These are phyloP conservation scores for Saccopteryx bilineata DNA, from an alignment of 2,113 vertebrate genomes.

Conservation along the genomic window DNA sequence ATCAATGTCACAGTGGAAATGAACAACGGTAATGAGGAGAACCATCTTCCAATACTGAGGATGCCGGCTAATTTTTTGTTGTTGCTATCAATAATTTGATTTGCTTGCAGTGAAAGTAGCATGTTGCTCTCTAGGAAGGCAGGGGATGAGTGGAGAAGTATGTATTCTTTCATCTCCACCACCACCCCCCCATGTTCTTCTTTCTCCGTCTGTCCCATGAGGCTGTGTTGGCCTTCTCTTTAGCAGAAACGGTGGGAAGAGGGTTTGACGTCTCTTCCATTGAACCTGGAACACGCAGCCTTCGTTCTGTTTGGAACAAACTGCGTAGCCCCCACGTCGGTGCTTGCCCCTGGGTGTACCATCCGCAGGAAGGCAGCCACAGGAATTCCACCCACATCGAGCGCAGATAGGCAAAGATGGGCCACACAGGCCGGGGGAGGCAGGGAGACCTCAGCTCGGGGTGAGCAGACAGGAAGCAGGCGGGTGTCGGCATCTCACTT, in stretches of 20 bases:
- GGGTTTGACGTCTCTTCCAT: not conserved
- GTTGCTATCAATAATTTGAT: not conserved
- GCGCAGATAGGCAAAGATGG: not conserved
- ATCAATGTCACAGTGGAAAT: not conserved
- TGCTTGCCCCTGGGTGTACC: not conserved
- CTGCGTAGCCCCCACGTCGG: not conserved
- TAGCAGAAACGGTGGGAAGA: not conserved
- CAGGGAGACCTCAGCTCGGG: not conserved
- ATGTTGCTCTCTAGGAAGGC: not conserved
- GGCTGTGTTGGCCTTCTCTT: constrained; percentile 27
- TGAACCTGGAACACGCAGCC: not conserved
- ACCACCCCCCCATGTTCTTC: not conserved
- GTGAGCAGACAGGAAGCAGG: constrained; percentile 8
- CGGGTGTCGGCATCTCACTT: not conserved
- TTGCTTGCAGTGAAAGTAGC: not conserved
- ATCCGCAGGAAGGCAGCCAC: not conserved
- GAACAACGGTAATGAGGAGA: not conserved
- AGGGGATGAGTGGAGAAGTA: not conserved
- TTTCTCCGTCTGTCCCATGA: not conserved
- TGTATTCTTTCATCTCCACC: not conserved
- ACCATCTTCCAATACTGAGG: not conserved
- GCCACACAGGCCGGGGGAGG: constrained; percentile 23
- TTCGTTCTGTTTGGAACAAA: not conserved
- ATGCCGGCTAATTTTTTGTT: not conserved
- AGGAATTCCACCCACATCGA: constrained; percentile 39